A percentile compares a stretch with the other conserved stretches of the same genome.
Conservation (phyloP, 2,888 invertebrate species). For the Flexamia atlantica region DNA sequence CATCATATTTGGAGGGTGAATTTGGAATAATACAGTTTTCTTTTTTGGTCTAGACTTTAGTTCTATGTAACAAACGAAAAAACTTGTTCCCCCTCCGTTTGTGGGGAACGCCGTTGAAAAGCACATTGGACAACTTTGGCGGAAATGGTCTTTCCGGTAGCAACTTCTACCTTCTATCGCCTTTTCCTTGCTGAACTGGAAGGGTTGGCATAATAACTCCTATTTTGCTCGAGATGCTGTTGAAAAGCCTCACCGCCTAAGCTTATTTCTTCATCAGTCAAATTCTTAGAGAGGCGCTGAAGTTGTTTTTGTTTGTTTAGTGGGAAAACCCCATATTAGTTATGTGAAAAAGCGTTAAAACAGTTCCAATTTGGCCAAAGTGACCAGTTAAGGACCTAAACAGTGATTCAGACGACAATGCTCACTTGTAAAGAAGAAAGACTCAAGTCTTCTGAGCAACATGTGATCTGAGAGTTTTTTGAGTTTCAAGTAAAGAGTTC, state of each 20-base stretch:
- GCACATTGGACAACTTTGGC: neutral
- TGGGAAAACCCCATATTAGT: conserved; percentile 39
- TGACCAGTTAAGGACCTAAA: too few species aligned
- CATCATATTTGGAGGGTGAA: too few species aligned
- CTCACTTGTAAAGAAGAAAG: too few species aligned
- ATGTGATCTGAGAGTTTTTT: too few species aligned
- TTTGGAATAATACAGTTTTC: conserved; percentile 11
- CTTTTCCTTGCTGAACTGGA: conserved; percentile 45
- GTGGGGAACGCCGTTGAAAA: too few species aligned
- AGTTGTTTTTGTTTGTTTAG: conserved; percentile 41
- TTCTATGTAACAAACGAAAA: neutral
- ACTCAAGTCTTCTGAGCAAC: too few species aligned
- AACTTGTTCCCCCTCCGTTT: conserved; percentile 15
- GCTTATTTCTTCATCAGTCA: conserved; percentile 48
- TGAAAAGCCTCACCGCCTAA: conserved; percentile 58
- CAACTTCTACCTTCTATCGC: conserved; percentile 55
- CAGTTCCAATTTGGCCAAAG: too few species aligned
- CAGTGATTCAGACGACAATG: too few species aligned
- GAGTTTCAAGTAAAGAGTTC: too few species aligned
- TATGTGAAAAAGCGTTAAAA: too few species aligned
- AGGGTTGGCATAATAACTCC: conserved; percentile 35
- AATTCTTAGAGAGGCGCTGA: conserved; percentile 22
- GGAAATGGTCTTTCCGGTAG: conserved; percentile 47
- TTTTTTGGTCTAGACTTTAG: conserved; percentile 43
- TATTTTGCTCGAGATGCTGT: conserved; percentile 51